Evolutionary conservation across 2,797 vertebrate genomes (phyloP), one percentile per base, ranked within the genome.

Genomic region (Ceyx erithaca): DNA sequence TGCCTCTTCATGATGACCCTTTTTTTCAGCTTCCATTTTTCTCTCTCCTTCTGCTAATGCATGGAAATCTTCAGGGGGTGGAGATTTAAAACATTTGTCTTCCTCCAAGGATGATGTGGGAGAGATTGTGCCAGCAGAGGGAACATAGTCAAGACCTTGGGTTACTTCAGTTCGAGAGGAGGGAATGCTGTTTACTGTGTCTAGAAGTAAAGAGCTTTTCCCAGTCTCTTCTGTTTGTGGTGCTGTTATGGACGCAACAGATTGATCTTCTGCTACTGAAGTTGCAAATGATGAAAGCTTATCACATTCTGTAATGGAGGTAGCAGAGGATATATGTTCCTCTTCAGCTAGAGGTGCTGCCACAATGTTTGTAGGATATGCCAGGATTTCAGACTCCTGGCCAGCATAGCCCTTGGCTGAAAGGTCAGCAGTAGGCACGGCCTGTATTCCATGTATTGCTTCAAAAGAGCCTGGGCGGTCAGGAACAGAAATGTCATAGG

Each of bases 81-180:
- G 99, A 81, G 99, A 99, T 94, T 99, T 99, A 85, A 99, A 99
- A 96, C 98, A 99, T 86, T 99, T 99, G 96, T 99, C 99, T 82
- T 99, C 99, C 96, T 99, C 99, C 81, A 99, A 95, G 40, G 99
- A 99, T 78, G 99, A 99, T 7, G 99, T 99, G 73, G 99, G 99
- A 46, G 99, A 99, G 94, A 99, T 99, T 55, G 99, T 99, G 75
- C 99, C 99, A 40, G 99, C 99, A 0, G 99, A 99, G 57, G 99
- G 99, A 31, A 99, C 97, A 3, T 99, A 99, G 87, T 99, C 99
- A 13, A 99, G 98, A 69, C 99, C 99, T 31, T 98, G 99, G 15
- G 98, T 98, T 13, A 98, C 98, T 93, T 99, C 99, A 3, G 98
- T 98, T 35, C 98, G 98, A 63, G 98, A 98, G 16, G 98, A 98